A percentile compares a stretch with the other conserved stretches of the same genome.
phyloP scores from a whole-genome alignment of 2,113 vertebrate genomes.

The Protomyctophum bolini region DNA sequence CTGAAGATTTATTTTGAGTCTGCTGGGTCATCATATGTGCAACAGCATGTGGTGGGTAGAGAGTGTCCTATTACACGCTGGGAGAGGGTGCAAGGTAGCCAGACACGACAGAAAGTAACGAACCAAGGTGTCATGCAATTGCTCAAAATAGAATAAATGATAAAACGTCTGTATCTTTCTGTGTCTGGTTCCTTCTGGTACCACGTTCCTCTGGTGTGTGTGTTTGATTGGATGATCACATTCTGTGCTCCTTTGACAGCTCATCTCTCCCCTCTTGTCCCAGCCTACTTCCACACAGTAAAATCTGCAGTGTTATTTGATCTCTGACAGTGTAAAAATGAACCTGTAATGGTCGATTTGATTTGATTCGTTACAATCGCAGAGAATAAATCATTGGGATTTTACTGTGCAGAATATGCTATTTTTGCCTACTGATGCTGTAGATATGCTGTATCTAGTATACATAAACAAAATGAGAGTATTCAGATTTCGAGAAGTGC shows the following conservation, averaged over 20 bases:
- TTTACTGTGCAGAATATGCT: too few relatives aligned
- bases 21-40: constrained; percentile 43
- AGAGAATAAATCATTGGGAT: too few relatives aligned
- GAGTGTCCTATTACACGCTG: constrained; percentile 31
- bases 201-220: not conserved
- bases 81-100: constrained; percentile 17
- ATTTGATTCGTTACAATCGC: not conserved
- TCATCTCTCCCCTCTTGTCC: not conserved
- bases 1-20: constrained; percentile 39
- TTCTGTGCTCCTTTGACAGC: not conserved
- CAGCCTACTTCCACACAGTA: not conserved
- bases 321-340: not conserved
- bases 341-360: too few relatives aligned
- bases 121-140: constrained; percentile 3
- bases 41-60: constrained; percentile 38
- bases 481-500: not conserved
- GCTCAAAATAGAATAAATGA: constrained; percentile 31
- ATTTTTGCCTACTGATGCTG: not conserved
- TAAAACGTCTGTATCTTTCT: constrained; percentile 10
- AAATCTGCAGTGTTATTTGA: not conserved
- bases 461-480: not conserved
- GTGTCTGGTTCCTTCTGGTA: not conserved
- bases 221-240: not conserved
- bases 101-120: not conserved
- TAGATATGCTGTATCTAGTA: not conserved